Evolutionary conservation across 2,888 invertebrate species (phyloP), one percentile per base, ranked within the genome.

Genomic region (Busseola fusca): DNA sequence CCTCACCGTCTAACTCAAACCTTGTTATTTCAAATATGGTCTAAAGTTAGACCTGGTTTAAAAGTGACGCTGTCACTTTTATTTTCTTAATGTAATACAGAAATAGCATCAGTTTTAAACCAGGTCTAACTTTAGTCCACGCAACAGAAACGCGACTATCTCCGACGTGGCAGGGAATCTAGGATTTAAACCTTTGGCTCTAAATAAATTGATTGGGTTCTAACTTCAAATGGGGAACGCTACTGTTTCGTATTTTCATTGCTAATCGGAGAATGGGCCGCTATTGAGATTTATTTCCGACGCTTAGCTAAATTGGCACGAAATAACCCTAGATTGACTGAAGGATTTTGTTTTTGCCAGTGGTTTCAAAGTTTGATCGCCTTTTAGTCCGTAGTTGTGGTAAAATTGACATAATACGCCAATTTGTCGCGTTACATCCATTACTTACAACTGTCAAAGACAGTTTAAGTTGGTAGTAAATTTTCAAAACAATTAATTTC

Each of bases 141-240:
- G n/a, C n/a, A n/a, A n/a, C n/a, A n/a, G n/a, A 34, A 50, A 48
- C 10, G 21, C 48, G n/a, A 48, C 48, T 10, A n/a, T 50, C 48
- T 50, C n/a, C n/a, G n/a, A 50, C 48, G 48, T 10, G 10, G n/a
- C n/a, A 48, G n/a, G 3, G 48, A 50, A 50, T 48, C 48, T 48
- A n/a, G 21, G n/a, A 48, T 10, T 48, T 1, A 21, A 48, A 48
- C n/a, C 3, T 50, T n/a, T 50, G 80, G 27, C 37, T 67, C 52
- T 58, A 42, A 72, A 77, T 83, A 82, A 84, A 85, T 84, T 77
- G 80, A 86, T 85, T 86, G 79, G 73, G 83, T 85, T 81, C 78
- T 79, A 77, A 84, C 77, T 80, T 80, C 74, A 75, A 80, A 79
- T 58, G 57, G 66, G 54, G 42, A 59, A 56, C 21, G 69, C 52